Base-by-base conservation (phyloP, 1,140 invertebrate genomes). In the Pogonomyrmex barbatus region DNA sequence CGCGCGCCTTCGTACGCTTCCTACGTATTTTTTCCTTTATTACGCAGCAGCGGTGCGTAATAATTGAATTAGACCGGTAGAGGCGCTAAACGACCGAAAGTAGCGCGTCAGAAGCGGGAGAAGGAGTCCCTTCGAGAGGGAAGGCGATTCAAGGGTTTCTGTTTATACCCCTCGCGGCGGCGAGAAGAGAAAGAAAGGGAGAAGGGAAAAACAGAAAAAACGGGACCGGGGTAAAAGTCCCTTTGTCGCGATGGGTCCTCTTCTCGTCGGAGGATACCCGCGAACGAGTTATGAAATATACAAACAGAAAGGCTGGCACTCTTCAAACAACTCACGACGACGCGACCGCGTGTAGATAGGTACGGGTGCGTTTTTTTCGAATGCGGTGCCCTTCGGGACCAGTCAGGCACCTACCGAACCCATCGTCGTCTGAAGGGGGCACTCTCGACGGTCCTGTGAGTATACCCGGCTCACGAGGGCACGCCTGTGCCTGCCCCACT, bases 211-310 rank as follows among this genome's bases (percentile, higher is more conserved):
- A 62, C 9, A 77, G 58, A 24, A 77, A 81, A 36, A 33, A 24
- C 50, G n/a, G 54, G 70, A 24, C 58, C 52, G 39, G n/a, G n/a
- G n/a, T 36, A 47, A 30, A 24, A 88, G 56, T 14, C 52, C 84
- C 84, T 89, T 89, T 89, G 88, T 89, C 84, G 88, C 58, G 47
- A 63, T 73, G 71, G 88, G 52, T 75, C 88, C 78, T 89, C 88
- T 73, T 89, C 85, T 58, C 52, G 47, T 47, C 54, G 68, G 42
- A 42, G 78, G 88, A 89, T 24, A 83, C 85, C 76, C 85, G 70
- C 88, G 91, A 93, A 86, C 91, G 91, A 93, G 90, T 94, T 94
- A 93, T 92, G 92, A 94, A 93, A 93, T 92, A 90, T 93, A 93
- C 89, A 93, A 94, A 94, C 89, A 92, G 73, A 83, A 60, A 60